A percentile compares a stretch with the other conserved stretches of the same genome.
These are phyloP conservation scores for Caenorhabditis auriculariae DNA, from an alignment of 2,888 invertebrate species.

Conservation along the genomic window DNA sequence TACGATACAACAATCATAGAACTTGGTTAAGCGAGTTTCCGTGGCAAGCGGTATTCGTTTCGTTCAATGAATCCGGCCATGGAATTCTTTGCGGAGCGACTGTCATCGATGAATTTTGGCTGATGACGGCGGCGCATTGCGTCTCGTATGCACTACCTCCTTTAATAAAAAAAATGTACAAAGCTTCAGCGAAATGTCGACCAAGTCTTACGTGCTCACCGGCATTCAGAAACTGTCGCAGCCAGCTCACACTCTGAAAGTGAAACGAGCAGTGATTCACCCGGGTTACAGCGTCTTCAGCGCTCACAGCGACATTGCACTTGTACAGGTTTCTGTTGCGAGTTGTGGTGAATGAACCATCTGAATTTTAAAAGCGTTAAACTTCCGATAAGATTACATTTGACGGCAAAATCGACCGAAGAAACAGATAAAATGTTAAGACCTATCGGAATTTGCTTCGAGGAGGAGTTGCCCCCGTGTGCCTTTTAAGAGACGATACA, in stretches of 20 bases:
- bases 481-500: constrained; percentile 27
- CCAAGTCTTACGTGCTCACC: neutral
- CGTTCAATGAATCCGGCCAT: constrained; percentile 5
- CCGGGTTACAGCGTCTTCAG: constrained; percentile 26
- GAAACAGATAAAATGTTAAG: neutral
- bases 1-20: too few species aligned
- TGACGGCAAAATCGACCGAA: neutral
- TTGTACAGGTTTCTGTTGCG: constrained; percentile 20
- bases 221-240: neutral
- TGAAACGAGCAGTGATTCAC: constrained; percentile 17
- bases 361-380: too few species aligned
- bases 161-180: too few species aligned
- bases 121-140: constrained; percentile 44
- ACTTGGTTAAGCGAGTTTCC: constrained; percentile 5
- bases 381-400: neutral
- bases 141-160: too few species aligned
- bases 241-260: constrained; percentile 1
- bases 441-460: neutral
- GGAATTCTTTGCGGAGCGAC: constrained; percentile 41
- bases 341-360: neutral
- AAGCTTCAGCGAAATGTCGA: neutral
- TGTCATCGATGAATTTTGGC: constrained; percentile 29
- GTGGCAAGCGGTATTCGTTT: constrained; percentile 13
- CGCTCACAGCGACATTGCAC: constrained; percentile 37
- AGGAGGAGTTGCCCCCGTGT: constrained; percentile 25